Base-by-base conservation (phyloP, 2,113 vertebrate species). In the Cyrtonyx montezumae region DNA sequence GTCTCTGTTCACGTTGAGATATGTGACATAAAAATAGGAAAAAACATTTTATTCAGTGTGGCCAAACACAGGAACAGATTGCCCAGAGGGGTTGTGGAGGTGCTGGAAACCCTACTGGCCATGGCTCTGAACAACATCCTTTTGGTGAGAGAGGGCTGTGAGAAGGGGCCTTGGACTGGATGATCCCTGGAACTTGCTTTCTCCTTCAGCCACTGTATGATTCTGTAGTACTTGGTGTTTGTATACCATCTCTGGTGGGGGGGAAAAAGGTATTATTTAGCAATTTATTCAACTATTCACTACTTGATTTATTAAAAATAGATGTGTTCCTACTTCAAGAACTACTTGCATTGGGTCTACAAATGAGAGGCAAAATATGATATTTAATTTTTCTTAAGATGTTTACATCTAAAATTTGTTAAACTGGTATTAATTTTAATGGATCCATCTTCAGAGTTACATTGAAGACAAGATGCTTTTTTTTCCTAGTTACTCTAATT, bases 111-210 rank as follows among this genome's bases (percentile, higher is more conserved):
- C 23, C 6, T 6, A 13, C 22, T 43, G 22, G 26, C 28, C 19
- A 1, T 30, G 30, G 15, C 19, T 28, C 15, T 62, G 78, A 69
- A 63, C 0, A 3, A 45, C 21, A 0, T 0, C 19, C 13, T 69
- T 2, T 56, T 17, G 13, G 13, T 86, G 55, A 65, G 13, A 19
- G 51, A 53, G 26, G 51, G 15, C 28, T 59, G 28, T 68, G 30
- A 62, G 45, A 17, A 69, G 12, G 6, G 10, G 11, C 2, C n/a
- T 84, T 74, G 80, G 49, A 53, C 32, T 22, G 32, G 2, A 12
- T 30, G 19, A 22, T 61, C 43, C 71, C 53, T 22, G 46, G 62
- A 68, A 26, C 20, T 73, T 3, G 3, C 32, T 69, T 90, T 8
- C 15, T 83, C 6, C 19, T 73, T 92, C 28, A 48, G 11, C 12